Evolutionary conservation across 2,888 invertebrate genomes (phyloP).

Genomic region (Drosophila planitibia): DNA sequence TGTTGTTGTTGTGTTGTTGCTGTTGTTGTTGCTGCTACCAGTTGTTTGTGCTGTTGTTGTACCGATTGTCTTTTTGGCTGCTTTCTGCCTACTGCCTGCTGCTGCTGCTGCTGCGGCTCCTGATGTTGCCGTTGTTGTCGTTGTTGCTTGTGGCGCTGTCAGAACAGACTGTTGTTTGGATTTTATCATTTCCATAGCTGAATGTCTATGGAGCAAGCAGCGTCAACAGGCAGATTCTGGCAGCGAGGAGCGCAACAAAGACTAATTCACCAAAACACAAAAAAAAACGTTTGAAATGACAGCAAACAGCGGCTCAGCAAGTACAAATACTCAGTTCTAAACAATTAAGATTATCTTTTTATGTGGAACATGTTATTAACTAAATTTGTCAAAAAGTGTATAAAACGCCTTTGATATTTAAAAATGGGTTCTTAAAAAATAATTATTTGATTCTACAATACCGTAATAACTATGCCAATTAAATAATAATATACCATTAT

Average conservation of each 20-base stretch:
- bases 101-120: conserved; percentile 6
- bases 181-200: conserved; percentile 47
- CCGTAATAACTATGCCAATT: neutral
- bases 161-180: conserved; percentile 49
- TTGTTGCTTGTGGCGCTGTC: conserved; percentile 37
- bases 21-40: conserved; percentile 20
- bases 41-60: conserved; percentile 24
- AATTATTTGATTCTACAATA: neutral
- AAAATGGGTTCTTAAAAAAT: neutral
- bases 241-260: conserved; percentile 32
- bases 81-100: neutral
- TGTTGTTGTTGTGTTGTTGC: conserved; percentile 19
- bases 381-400: neutral
- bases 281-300: neutral
- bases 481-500: neutral
- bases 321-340: conserved; percentile 1
- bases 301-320: conserved; percentile 8
- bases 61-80: conserved; percentile 51
- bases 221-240: conserved; percentile 1
- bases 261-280: conserved; percentile 8
- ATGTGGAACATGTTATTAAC: neutral
- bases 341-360: neutral
- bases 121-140: conserved; percentile 21
- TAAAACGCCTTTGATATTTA: neutral
- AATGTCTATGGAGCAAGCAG: conserved; percentile 29